Percentiles rank a stretch among this genome's conserved stretches.
phyloP scores from a whole-genome alignment of 2,888 invertebrate genomes.

The Pyrrhia umbra region DNA sequence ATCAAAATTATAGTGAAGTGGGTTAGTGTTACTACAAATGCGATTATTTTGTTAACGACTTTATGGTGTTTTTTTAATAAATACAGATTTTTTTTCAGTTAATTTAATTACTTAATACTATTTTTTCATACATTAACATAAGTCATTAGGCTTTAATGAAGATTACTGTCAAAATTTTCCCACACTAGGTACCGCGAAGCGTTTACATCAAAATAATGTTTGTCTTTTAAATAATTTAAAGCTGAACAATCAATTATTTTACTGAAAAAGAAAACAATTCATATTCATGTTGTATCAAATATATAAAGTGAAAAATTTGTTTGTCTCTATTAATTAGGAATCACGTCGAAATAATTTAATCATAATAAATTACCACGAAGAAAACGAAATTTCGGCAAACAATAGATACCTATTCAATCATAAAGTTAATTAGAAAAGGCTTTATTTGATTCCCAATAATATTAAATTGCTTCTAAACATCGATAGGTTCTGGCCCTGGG shows the following conservation, averaged over 20 bases:
- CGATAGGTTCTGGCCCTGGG: background rate
- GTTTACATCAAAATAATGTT: too few species aligned
- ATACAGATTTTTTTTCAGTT: background rate
- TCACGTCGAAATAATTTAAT: constrained; percentile 13
- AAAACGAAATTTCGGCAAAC: constrained; percentile 7
- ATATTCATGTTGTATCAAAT: too few species aligned
- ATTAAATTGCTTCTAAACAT: constrained; percentile 8
- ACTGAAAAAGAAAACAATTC: too few species aligned
- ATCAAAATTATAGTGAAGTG: constrained; percentile 39
- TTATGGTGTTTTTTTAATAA: background rate
- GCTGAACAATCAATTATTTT: too few species aligned
- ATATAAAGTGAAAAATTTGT: too few species aligned
- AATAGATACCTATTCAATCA: constrained; percentile 7
- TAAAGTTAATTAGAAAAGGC: constrained; percentile 8
- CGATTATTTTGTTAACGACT: constrained; percentile 19
- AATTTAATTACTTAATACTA: background rate
- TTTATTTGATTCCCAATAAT: constrained; percentile 18
- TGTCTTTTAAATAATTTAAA: too few species aligned
- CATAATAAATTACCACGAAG: constrained; percentile 32
- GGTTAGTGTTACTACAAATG: constrained; percentile 13
- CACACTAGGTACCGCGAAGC: too few species aligned
- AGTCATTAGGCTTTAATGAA: too few species aligned
- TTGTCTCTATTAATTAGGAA: background rate
- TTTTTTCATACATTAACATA: too few species aligned
- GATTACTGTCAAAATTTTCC: too few species aligned